Evolutionary conservation across 2,113 vertebrate genomes (phyloP), one percentile per base, ranked within the genome.

Genomic region (Cyanocitta stelleri): DNA sequence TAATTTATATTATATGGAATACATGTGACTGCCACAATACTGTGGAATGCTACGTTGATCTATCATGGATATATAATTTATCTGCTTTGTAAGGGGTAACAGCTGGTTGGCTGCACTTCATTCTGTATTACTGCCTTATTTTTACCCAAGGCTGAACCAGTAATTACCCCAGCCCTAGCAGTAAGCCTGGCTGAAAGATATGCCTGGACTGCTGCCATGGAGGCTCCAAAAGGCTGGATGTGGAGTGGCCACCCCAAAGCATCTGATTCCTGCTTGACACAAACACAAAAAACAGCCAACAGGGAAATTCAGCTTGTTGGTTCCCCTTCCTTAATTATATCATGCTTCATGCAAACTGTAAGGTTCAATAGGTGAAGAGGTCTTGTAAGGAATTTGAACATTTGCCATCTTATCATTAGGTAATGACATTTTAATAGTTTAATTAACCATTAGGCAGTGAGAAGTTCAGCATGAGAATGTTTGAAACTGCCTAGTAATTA

Each of bases 361-460:
- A 92, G 39, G 79, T 86, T 96, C 88, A 95, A 78, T 39, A 80
- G 83, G 90, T 95, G 92, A 95, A 89, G 44, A 89, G 76, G 86
- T 80, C 83, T 86, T 63, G 11, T 2, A 86, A 92, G 39, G 89
- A 97, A 97, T 95, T 74, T 89, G 86, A 97, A 86, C 63, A 35
- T 51, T 94, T 90, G 72, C 68, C 88, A 86, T 93, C 51, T 90
- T 93, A 93, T 90, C 75, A 63, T 92, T 92, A 97, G 67, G 46
- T 90, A 93, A 96, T 77, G 86, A 90, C 92, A 90, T 88, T 94
- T 97, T 93, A 97, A 95, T 94, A 88, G 92, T 78, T 95, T 86
- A 94, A 93, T 90, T 95, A 96, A 89, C 90, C 46, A 95, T n/a
- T 33, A 71, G 39, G 75, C 79, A 93, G 64, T 39, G 59, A 90